Base-by-base conservation (phyloP, 2,888 invertebrate species). In the Carpatolechia fugitivella region DNA sequence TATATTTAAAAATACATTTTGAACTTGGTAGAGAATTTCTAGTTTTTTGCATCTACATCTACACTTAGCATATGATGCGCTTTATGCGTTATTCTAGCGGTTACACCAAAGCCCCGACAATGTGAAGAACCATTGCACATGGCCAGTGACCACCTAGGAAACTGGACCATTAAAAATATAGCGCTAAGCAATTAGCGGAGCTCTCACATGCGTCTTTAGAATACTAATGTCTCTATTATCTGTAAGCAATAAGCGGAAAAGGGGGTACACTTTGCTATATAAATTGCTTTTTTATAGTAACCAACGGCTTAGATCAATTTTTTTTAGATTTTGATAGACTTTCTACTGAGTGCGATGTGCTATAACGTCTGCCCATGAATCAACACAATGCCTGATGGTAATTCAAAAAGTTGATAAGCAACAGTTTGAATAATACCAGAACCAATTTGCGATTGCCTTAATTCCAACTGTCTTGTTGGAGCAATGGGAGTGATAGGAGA, bases 161-260 rank as follows among this genome's bases (percentile, higher is more conserved):
- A 54, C 36, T 13, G 3, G 38, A 49, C 47, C 11, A 52, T 56
- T 47, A 56, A 56, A 55, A 51, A 47, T 40, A 18, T n/a, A 35
- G 52, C 47, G 55, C 52, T 29, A 52, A 46, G 51, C 52, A 56
- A 56, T 56, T 56, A 56, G 52, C 31, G 55, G 14, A 18, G 51
- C 55, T 56, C 52, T 56, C 55, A 38, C 52, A 33, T 56, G 47
- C 55, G 55, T 52, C 30, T 46, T 20, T 33, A 24, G 55, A 52
- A 56, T 56, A 56, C 51, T 56, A 56, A 56, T 56, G 29, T 50
- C 44, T 55, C 44, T 44, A 54, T 49, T 48, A 13, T 54, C 20
- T 35, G 50, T 24, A 33, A 41, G 50, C 49, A 55, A 41, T 49
- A 38, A 55, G 41, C 54, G 49, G 49, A 55, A 55, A 55, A 30